phyloP scores from a whole-genome alignment of 2,888 invertebrate species.

The Phyto melanocephala region DNA sequence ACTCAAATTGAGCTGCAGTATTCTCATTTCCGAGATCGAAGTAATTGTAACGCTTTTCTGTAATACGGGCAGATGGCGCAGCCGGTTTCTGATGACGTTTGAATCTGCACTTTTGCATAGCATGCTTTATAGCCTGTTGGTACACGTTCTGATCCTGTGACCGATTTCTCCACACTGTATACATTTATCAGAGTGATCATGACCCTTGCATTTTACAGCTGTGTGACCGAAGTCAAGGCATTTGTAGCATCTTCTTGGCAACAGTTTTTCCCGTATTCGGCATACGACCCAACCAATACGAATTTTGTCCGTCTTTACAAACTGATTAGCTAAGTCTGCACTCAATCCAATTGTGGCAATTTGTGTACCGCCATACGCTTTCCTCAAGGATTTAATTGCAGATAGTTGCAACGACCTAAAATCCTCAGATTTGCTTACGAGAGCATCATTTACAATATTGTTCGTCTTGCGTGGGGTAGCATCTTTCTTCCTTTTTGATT shows the following conservation, averaged over 20 bases:
- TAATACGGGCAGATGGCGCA: background rate
- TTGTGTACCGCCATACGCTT: background rate
- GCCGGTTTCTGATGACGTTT: background rate
- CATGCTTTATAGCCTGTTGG: background rate
- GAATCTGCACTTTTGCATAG: no score
- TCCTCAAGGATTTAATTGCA: background rate
- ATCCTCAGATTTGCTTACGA: background rate
- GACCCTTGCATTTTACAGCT: background rate
- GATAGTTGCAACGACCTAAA: background rate
- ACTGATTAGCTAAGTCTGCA: background rate
- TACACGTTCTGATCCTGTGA: background rate
- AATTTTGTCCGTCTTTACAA: background rate
- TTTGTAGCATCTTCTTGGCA: constrained; percentile 21
- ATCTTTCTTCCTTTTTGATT: no score
- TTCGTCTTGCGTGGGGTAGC: background rate
- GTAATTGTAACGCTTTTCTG: background rate
- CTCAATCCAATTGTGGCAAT: background rate
- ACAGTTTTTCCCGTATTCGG: background rate
- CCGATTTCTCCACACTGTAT: background rate
- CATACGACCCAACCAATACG: constrained; percentile 5
- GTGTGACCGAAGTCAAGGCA: constrained; percentile 13
- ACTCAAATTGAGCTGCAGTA: background rate
- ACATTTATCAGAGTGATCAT: background rate
- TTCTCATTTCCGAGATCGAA: background rate
- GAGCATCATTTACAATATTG: background rate